Evolutionary conservation across 2,113 vertebrate genomes (phyloP).

Genomic region (Heterotilapia buettikoferi): DNA sequence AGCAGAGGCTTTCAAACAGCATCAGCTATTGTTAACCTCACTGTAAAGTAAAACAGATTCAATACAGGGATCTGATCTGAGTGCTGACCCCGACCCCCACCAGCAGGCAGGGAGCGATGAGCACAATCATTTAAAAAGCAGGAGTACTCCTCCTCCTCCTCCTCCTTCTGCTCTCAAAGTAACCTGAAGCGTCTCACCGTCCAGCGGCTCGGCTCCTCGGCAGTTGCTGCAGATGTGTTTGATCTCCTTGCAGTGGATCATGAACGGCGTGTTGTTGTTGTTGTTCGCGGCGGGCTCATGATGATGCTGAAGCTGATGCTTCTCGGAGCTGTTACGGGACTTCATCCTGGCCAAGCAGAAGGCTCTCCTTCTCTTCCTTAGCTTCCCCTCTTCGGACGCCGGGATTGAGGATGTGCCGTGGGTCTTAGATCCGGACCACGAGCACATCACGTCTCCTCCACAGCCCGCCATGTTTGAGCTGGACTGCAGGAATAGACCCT

Average conservation of each 20-base stretch:
- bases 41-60: not conserved
- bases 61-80: not conserved
- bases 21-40: not conserved
- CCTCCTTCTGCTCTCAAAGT: not conserved
- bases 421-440: slow-evolving; percentile 38
- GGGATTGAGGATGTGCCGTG: slow-evolving; percentile 32
- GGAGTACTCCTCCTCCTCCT: not conserved
- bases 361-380: slow-evolving; percentile 74
- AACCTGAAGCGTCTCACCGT: slow-evolving; percentile 73
- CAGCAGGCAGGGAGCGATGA: slow-evolving; percentile 23
- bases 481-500: not conserved
- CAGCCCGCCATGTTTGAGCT: slow-evolving; percentile 76
- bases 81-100: not conserved
- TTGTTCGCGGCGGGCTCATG: slow-evolving; percentile 60
- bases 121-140: not conserved
- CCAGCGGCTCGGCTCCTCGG: slow-evolving; percentile 82
- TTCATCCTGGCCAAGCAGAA: slow-evolving; percentile 82
- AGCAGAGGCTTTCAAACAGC: not conserved
- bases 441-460: slow-evolving; percentile 47
- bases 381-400: slow-evolving; percentile 63
- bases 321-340: slow-evolving; percentile 56
- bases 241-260: slow-evolving; percentile 89
- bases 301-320: slow-evolving; percentile 21
- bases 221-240: slow-evolving; percentile 98
- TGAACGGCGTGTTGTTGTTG: slow-evolving; percentile 84